Base-by-base conservation (phyloP, 1,140 invertebrate species). In the Danaus plexippus region DNA sequence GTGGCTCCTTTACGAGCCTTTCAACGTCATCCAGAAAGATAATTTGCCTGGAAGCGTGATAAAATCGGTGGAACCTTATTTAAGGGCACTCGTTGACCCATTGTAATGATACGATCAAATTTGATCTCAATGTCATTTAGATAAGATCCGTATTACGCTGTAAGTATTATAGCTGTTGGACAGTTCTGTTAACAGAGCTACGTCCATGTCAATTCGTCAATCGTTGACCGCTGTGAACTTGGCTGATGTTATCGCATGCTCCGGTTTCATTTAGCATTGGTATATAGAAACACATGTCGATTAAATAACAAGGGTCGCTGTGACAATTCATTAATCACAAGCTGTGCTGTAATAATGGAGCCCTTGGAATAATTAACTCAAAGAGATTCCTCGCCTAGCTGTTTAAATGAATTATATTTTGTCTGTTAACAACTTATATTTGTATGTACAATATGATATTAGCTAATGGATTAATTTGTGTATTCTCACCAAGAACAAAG, bases 21-120 rank as follows among this genome's bases (percentile, higher is more conserved):
- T 77, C 63, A 64, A 70, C 58, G 64, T 63, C 66, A 69, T 66
- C 64, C 64, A 57, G 46, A 66, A 53, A 71, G 67, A 80, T 80
- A 77, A 73, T 71, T 75, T 72, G 69, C 66, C 62, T 68, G 56
- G 62, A 69, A 59, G 68, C 71, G 69, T 75, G 71, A 75, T 80
- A 76, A 70, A 69, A 80, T 78, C 72, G 58, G 55, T 51, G 52
- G 62, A 56, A 49, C 64, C 66, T 73, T 73, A 71, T 72, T 76
- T 69, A 77, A 65, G 69, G 63, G 64, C 54, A 54, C 59, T 54
- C 60, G 62, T 57, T 48, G 60, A 43, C 55, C 63, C 59, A 71
- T 75, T 76, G 71, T 72, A 61, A 59, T 71, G 63, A 66, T 15
- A 15, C 3, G 15, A 15, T 15, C 15, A 15, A 15, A 15, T 15